Base-by-base conservation (phyloP, 2,113 vertebrate species). In the Ploceus nigricollis region DNA sequence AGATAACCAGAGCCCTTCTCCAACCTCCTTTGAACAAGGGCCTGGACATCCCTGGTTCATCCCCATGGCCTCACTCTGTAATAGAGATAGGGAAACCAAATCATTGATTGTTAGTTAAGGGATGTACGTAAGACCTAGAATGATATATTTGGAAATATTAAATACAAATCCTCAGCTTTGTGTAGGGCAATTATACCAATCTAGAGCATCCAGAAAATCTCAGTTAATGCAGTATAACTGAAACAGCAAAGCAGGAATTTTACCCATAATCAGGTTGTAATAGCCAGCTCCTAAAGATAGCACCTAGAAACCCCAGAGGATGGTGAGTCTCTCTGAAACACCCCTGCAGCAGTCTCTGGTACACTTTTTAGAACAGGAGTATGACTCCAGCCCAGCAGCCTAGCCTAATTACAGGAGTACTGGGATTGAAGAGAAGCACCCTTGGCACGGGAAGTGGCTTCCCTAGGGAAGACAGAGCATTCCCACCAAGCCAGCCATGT, bases 401-500 rank as follows among this genome's bases (percentile, higher is more conserved):
- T 2, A 28, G 22, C 22, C 9, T 75, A 48, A 65, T 69, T 61
- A 86, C 40, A 80, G 37, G 63, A 79, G 44, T 10, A n/a, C 16
- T 51, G 71, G 54, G 40, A 33, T 5, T 47, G 87, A 40, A 35
- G 31, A 65, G 25, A 60, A 83, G 63, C 1, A 23, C 18, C 50
- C 30, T 53, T 53, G 76, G 79, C 48, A 39, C 0, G 1, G 92
- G 58, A 93, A 77, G 58, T 50, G 71, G 16, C 45, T 90, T 94
- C 45, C 35, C 51, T 25, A 22, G 56, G 53, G 42, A 64, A 57
- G 53, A 35, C 25, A 42, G 50, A 42, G 76, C 50, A 45, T 53
- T 64, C 57, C 44, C 1, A 0, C 37, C 40, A 45, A 15, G 23
- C 54, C 77, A 73, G 76, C 39, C 2, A 7, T 0, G 0, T 57